phyloP scores from a whole-genome alignment of 1,140 invertebrate species.

The Danaus plexippus region DNA sequence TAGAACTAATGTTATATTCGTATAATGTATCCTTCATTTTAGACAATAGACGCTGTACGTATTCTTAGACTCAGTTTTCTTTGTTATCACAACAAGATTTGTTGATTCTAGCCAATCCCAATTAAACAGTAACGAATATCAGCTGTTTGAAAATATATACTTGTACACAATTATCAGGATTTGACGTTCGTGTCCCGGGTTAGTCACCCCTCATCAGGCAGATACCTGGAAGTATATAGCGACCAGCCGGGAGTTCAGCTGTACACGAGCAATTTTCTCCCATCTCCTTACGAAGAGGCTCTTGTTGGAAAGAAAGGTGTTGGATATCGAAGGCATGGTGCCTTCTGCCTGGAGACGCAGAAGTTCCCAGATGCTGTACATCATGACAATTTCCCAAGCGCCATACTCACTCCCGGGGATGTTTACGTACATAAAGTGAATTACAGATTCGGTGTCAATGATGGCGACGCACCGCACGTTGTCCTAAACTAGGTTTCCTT shows the following conservation, averaged over 20 bases:
- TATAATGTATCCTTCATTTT: too few relatives aligned
- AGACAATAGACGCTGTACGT: too few relatives aligned
- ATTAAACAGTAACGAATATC: too few relatives aligned
- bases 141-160: too few relatives aligned
- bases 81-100: neutral
- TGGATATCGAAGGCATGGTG: slow-evolving; percentile 83
- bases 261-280: slow-evolving; percentile 88
- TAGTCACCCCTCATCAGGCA: slow-evolving; percentile 78
- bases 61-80: too few relatives aligned
- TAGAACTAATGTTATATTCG: too few relatives aligned
- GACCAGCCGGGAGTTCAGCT: slow-evolving; percentile 93
- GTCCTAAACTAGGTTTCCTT: slow-evolving; percentile 13
- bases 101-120: neutral
- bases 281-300: slow-evolving; percentile 63
- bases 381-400: slow-evolving; percentile 82
- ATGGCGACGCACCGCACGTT: slow-evolving; percentile 24
- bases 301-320: slow-evolving; percentile 80
- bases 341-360: slow-evolving; percentile 93
- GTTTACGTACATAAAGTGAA: slow-evolving; percentile 76
- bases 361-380: slow-evolving; percentile 94
- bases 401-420: slow-evolving; percentile 81
- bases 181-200: slow-evolving; percentile 71
- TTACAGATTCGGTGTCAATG: slow-evolving; percentile 71
- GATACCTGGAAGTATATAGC: slow-evolving; percentile 82
- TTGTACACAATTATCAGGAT: slow-evolving; percentile 28